These are phyloP conservation scores for Crenuchus spilurus DNA, from an alignment of 2,797 vertebrate species.

Conservation along the genomic window DNA sequence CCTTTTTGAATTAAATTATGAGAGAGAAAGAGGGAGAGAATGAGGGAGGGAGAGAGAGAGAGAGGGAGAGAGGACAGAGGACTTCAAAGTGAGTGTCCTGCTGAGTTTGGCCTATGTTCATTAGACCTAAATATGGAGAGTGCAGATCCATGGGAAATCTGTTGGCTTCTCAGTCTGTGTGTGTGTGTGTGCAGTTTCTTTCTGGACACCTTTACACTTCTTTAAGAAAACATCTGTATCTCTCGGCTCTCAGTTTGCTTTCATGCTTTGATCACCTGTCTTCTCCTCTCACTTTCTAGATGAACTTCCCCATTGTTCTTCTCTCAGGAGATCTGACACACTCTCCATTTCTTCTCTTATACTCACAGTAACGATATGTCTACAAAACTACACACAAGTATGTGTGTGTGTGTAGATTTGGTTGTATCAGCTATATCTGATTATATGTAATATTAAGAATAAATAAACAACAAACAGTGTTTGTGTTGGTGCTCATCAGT, in stretches of 20 bases:
- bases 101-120: constrained; percentile 30
- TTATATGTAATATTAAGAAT: too few relatives aligned
- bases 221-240: constrained; percentile 19
- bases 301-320: not conserved
- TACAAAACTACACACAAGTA: too few relatives aligned
- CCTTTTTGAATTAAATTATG: too few relatives aligned
- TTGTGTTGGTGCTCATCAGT: too few relatives aligned
- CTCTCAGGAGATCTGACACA: not conserved
- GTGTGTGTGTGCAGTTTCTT: constrained; percentile 6
- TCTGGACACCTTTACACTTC: constrained; percentile 9
- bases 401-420: not conserved
- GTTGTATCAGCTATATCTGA: too few relatives aligned
- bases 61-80: not conserved
- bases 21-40: not conserved
- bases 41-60: not conserved
- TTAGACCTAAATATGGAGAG: constrained; percentile 9
- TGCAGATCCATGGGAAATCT: constrained; percentile 10
- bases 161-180: not conserved
- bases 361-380: not conserved
- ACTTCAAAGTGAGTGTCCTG: constrained; percentile 28
- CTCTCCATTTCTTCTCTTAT: not conserved
- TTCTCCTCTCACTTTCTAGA: constrained; percentile 13
- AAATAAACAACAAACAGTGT: too few relatives aligned
- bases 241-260: not conserved
- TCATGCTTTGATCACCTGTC: not conserved